These are phyloP conservation scores for Acrobasis suavella DNA, from an alignment of 2,888 invertebrate genomes.

Conservation along the genomic window DNA sequence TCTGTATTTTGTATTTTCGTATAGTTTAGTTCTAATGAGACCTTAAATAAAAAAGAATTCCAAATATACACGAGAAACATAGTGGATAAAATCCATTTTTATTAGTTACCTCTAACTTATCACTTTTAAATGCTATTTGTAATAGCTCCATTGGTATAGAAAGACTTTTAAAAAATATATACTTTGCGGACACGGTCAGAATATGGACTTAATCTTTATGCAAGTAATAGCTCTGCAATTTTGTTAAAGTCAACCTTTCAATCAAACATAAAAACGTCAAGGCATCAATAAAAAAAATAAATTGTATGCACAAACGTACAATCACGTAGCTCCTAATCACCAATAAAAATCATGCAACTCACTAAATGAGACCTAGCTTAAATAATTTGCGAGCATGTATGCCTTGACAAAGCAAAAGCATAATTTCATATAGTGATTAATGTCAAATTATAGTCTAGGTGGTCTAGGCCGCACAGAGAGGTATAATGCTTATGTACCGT, in stretches of 20 bases:
- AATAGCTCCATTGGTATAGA: no score
- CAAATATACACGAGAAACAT: no score
- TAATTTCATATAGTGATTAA: slow-evolving; percentile 30
- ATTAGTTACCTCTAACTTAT: no score
- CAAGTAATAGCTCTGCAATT: no score
- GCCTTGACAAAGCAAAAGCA: neutral
- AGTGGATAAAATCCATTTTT: no score
- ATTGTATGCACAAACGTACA: neutral
- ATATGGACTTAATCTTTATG: no score
- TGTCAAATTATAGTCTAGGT: slow-evolving; percentile 27
- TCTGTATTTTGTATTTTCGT: slow-evolving; percentile 8
- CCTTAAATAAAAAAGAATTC: no score
- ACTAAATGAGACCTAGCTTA: neutral
- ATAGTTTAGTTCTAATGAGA: neutral
- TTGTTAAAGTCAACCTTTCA: neutral
- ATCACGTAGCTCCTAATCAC: no score
- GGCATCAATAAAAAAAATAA: neutral
- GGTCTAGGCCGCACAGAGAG: no score
- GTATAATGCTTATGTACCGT: slow-evolving; percentile 44
- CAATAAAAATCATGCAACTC: neutral
- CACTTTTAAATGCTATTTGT: no score
- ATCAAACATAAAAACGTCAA: neutral
- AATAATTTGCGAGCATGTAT: neutral
- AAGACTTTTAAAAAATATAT: no score
- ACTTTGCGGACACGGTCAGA: no score